Evolutionary conservation across 2,797 vertebrate species (phyloP).

Genomic region (Denticeps clupeoides): DNA sequence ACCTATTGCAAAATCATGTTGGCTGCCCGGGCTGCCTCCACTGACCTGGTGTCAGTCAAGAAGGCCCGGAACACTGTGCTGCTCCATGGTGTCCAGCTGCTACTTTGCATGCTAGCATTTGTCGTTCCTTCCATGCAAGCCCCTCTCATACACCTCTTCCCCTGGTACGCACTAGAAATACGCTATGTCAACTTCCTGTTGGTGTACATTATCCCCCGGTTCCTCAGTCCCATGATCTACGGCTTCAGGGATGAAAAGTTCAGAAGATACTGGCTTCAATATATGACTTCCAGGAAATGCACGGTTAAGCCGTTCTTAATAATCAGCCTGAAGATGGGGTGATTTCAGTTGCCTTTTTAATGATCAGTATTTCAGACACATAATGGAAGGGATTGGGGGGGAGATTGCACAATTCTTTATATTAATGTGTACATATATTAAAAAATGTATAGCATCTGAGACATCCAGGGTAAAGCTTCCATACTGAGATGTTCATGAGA

Average conservation of each 20-base stretch:
- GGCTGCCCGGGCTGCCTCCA: slow-evolving; percentile 47
- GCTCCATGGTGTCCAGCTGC: slow-evolving; percentile 57
- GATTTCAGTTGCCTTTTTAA: neutral
- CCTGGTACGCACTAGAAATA: slow-evolving; percentile 52
- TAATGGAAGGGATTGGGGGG: too few relatives aligned
- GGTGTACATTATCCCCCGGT: slow-evolving; percentile 66
- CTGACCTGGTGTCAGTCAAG: slow-evolving; percentile 42
- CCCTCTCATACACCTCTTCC: slow-evolving; percentile 56
- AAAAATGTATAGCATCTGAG: too few relatives aligned
- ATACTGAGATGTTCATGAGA: too few relatives aligned
- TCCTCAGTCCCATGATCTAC: slow-evolving; percentile 63
- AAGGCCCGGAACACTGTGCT: slow-evolving; percentile 61
- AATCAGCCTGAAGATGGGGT: slow-evolving; percentile 16
- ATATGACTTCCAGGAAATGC: slow-evolving; percentile 25
- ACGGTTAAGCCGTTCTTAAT: slow-evolving; percentile 21
- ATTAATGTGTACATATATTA: too few relatives aligned
- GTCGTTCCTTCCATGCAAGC: slow-evolving; percentile 63
- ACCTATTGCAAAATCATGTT: slow-evolving; percentile 65
- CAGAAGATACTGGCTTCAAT: slow-evolving; percentile 50
- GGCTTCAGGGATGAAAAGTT: slow-evolving; percentile 61
- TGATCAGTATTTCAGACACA: neutral
- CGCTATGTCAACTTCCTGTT: slow-evolving; percentile 63
- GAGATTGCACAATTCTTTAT: too few relatives aligned
- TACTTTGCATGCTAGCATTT: slow-evolving; percentile 63
- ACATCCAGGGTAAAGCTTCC: too few relatives aligned